Evolutionary conservation across 2,113 vertebrate species (phyloP), one percentile per base, ranked within the genome.

Genomic region (Channa maculata): DNA sequence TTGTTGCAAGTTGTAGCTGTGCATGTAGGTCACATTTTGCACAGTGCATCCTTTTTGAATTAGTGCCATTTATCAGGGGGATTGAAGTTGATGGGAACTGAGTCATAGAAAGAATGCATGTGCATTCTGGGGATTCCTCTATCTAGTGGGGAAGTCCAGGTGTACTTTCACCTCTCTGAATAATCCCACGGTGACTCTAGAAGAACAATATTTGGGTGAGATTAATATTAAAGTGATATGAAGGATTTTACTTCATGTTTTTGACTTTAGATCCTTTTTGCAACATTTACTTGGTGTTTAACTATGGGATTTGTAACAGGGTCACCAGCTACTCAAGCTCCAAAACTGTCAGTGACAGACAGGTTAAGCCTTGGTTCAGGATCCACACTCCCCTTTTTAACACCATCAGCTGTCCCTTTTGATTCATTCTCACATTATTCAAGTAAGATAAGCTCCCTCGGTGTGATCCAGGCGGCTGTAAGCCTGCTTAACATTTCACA

Each of bases 61-160:
- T 43, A 46, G 50, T 64, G 57, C 75, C 61, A 71, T 65, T 71
- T 38, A 39, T 3, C 50, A 1, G 4, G 14, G 44, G 52, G 52
- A 54, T 24, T 10, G 54, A 4, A 8, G 43, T 37, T 11, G 7
- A 13, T n/a, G 33, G 3, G 3, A 14, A 24, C 5, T 44, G 50
- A 80, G 36, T 71, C 63, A 77, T 63, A 78, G 12, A n/a, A 55
- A 52, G 4, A 6, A 8, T 52, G 15, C 37, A 11, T 33, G 3
- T 50, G 5, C 14, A n/a, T 60, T 1, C 12, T 55, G 75, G 51
- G 60, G 34, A 68, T 36, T 78, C 38, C 46, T 43, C 49, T 1
- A 0, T 53, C 5, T 34, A 24, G 13, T 2, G 58, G 75, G 75
- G 36, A 65, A 72, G 49, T 67, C 66, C 75, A 7, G 11, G 7